phyloP scores from a whole-genome alignment of 2,113 vertebrate genomes.

The Coregonus clupeaformis region DNA sequence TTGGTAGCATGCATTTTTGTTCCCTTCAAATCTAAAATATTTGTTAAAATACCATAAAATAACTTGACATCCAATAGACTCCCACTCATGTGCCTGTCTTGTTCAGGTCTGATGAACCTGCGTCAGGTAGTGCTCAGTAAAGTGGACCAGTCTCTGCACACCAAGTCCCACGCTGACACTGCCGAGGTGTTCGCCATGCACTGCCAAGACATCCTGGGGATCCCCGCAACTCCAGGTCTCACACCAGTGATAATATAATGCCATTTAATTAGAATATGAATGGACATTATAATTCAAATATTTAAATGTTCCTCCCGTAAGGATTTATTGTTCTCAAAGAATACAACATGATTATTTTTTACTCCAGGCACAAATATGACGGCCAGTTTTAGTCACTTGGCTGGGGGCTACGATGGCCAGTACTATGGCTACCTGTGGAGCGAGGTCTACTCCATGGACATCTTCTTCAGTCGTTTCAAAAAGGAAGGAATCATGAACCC shows the following conservation, averaged over 20 bases:
- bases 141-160: conserved; percentile 89
- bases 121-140: conserved; percentile 94
- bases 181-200: conserved; percentile 83
- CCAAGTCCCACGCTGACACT: conserved; percentile 75
- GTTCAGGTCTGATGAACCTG: conserved; percentile 87
- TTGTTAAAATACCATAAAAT: not conserved
- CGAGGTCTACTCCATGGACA: conserved; percentile 94
- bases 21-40: not conserved
- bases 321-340: not conserved
- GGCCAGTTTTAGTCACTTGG: conserved; percentile 81
- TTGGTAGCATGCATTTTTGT: not conserved
- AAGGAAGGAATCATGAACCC: conserved; percentile 90
- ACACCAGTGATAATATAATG: not conserved
- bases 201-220: conserved; percentile 85
- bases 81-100: conserved; percentile 16
- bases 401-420: conserved; percentile 90
- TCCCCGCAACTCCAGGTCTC: conserved; percentile 88
- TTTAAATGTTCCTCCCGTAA: not conserved
- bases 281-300: not conserved
- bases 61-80: not conserved
- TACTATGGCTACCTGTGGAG: conserved; percentile 97
- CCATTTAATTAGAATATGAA: not conserved
- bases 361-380: conserved; percentile 75
- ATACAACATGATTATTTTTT: not conserved
- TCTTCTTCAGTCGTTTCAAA: conserved; percentile 91